phyloP scores from a whole-genome alignment of 2,113 vertebrate genomes.

The Athene noctua region DNA sequence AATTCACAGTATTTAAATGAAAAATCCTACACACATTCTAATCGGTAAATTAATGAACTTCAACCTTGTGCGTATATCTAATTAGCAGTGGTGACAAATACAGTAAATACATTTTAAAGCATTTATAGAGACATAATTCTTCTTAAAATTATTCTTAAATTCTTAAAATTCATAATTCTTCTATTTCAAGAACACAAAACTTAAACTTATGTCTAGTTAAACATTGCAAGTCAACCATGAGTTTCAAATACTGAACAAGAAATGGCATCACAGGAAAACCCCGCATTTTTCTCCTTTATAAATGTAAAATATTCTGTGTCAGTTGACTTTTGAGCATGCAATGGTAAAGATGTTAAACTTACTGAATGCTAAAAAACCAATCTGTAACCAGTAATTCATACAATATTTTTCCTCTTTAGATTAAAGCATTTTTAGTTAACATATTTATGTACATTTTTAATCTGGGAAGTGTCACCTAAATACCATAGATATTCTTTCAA shows the following conservation, averaged over 20 bases:
- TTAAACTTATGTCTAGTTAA: neutral
- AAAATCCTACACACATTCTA: neutral
- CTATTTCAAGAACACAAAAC: neutral
- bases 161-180: neutral
- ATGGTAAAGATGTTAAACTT: neutral
- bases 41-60: slow-evolving; percentile 40
- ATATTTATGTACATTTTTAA: neutral
- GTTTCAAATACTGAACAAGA: neutral
- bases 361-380: neutral
- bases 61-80: neutral
- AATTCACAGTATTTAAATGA: slow-evolving; percentile 50
- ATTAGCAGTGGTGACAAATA: neutral
- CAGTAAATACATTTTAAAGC: slow-evolving; percentile 1
- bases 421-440: neutral
- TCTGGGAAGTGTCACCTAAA: neutral
- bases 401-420: neutral
- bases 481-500: neutral
- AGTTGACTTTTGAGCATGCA: neutral
- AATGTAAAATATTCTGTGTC: neutral
- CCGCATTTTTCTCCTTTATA: neutral
- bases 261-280: neutral
- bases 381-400: neutral
- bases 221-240: neutral
- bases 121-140: neutral
- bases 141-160: neutral